phyloP scores from a whole-genome alignment of 1,140 invertebrate genomes.

The Saxidomus purpurata region DNA sequence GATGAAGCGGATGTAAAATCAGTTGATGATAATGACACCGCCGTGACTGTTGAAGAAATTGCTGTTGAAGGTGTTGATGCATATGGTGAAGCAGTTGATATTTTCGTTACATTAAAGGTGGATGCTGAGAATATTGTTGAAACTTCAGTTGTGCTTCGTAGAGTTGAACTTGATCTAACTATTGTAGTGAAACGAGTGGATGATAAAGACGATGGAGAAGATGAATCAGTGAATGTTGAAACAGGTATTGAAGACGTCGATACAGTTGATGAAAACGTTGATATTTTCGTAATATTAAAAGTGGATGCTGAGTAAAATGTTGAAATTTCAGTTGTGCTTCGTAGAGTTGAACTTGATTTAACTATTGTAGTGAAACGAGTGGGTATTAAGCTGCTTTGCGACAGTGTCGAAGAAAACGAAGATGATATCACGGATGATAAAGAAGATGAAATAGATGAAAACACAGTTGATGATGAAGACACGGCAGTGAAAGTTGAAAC shows the following conservation, averaged over 20 bases:
- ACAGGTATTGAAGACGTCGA: background rate
- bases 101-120: no score
- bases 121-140: no score
- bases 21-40: slow-evolving; percentile 5
- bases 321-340: no score
- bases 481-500: background rate
- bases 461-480: slow-evolving; percentile 14
- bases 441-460: slow-evolving; percentile 30
- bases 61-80: slow-evolving; percentile 56
- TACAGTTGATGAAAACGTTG: background rate
- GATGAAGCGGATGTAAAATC: slow-evolving; percentile 11
- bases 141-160: no score
- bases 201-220: slow-evolving; percentile 23
- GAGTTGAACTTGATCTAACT: no score
- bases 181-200: no score
- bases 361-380: no score
- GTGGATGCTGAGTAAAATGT: no score
- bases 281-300: no score
- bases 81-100: background rate
- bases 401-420: background rate
- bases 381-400: no score
- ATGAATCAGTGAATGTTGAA: slow-evolving; percentile 23
- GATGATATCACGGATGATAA: slow-evolving; percentile 47
- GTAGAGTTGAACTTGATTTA: no score
- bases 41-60: slow-evolving; percentile 20